phyloP scores from a whole-genome alignment of 2,797 vertebrate genomes.

The Mionectes olivaceus region DNA sequence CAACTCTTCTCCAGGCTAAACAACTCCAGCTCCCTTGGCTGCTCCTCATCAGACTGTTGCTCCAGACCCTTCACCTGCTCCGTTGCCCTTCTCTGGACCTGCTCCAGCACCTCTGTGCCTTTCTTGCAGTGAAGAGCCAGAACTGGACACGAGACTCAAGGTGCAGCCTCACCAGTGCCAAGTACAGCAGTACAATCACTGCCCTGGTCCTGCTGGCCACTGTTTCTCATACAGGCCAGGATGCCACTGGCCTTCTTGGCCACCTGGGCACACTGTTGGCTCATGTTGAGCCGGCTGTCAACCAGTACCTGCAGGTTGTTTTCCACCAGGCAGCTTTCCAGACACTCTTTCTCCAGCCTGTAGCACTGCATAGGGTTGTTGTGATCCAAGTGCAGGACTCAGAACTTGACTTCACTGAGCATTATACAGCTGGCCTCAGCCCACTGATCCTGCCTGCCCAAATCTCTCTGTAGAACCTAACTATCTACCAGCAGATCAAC shows the following conservation, averaged over 20 bases:
- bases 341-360: background rate
- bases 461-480: background rate
- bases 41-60: background rate
- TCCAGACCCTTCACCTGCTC: background rate
- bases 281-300: background rate
- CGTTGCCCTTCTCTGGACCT: fast-evolving
- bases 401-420: background rate
- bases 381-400: background rate
- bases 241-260: background rate
- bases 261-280: fast-evolving
- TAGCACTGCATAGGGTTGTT: background rate
- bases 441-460: background rate
- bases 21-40: background rate
- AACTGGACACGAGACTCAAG: fast-evolving
- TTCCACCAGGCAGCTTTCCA: background rate
- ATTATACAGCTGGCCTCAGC: fast-evolving
- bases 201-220: background rate
- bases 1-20: background rate
- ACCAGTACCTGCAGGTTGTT: background rate
- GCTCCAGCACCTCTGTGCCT: background rate
- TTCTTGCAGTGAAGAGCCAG: background rate
- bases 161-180: fast-evolving
- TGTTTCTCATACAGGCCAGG: fast-evolving
- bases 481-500: background rate
- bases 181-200: fast-evolving